These are phyloP conservation scores for Embidobia sp. DNA, from an alignment of 2,888 invertebrate species.

Conservation along the genomic window DNA sequence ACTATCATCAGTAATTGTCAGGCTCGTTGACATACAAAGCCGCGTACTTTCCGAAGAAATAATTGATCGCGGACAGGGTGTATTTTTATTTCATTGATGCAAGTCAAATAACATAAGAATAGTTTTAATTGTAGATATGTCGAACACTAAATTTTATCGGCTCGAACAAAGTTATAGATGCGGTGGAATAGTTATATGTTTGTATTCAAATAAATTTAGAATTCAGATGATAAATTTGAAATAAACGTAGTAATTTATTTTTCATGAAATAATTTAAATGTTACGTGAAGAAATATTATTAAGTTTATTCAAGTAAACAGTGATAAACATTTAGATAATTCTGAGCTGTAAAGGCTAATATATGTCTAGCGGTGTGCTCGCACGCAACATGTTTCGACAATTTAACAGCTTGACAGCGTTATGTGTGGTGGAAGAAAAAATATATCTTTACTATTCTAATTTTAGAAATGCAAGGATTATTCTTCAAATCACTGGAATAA, in stretches of 20 bases:
- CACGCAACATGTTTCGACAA: slow-evolving; percentile 33
- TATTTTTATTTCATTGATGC: no score
- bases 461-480: slow-evolving; percentile 13
- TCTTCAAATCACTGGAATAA: background rate
- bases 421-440: slow-evolving; percentile 15
- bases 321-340: background rate
- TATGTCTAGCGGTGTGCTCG: slow-evolving; percentile 25
- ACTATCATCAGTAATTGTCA: slow-evolving; percentile 63
- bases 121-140: no score
- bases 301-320: slow-evolving; percentile 4
- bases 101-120: no score
- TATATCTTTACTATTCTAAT: slow-evolving; percentile 5
- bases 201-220: background rate
- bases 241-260: no score
- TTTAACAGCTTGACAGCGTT: slow-evolving; percentile 20
- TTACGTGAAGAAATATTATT: background rate
- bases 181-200: no score
- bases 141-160: no score
- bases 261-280: no score
- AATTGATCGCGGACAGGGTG: no score
- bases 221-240: background rate
- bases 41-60: slow-evolving; percentile 35
- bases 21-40: slow-evolving; percentile 35
- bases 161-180: no score
- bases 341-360: slow-evolving; percentile 7